Base-by-base conservation (phyloP, 1,140 invertebrate species). In the Calephelis virginiensis region DNA sequence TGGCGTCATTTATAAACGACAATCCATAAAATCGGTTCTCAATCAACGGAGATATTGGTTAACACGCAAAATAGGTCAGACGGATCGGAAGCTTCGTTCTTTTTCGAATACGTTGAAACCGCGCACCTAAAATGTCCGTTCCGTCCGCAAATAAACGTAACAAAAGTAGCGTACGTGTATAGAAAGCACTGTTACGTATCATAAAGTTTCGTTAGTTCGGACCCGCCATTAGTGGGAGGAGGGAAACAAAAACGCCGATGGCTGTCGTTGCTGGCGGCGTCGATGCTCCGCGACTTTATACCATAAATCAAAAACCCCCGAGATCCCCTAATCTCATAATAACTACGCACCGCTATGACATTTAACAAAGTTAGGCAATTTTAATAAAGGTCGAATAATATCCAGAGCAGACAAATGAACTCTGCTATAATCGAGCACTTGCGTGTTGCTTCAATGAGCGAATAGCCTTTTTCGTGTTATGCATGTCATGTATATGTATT, bases 291-390 rank as follows among this genome's bases (percentile, higher is more conserved):
- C 80, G 81, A 84, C 83, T 86, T 83, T 74, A 73, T 74, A 73
- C 80, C 79, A 88, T 90, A 88, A 88, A 88, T 88, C 87, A 90
- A 85, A 83, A 80, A 74, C 80, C 80, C 81, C 82, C 80, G 85
- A 76, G 82, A 78, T 75, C 69, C 71, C 73, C 73, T 62, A 69
- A 76, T 75, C 75, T 68, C 75, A 72, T 75, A 75, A 80, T 71
- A 75, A 74, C 76, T 73, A 75, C 73, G 74, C 65, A 76, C 63
- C 69, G 70, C 66, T 78, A 72, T 72, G 71, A 69, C 70, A 75
- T 69, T 82, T 70, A 78, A 74, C 67, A 69, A 71, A 70, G 69
- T 61, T 69, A 71, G 67, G 69, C 69, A 71, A 71, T 67, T 72
- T 70, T 75, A 72, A 69, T 73, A 69, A 75, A 66, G 67, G 63